These are phyloP conservation scores for Epinephelus lanceolatus DNA, from an alignment of 2,113 vertebrate species.

Conservation along the genomic window DNA sequence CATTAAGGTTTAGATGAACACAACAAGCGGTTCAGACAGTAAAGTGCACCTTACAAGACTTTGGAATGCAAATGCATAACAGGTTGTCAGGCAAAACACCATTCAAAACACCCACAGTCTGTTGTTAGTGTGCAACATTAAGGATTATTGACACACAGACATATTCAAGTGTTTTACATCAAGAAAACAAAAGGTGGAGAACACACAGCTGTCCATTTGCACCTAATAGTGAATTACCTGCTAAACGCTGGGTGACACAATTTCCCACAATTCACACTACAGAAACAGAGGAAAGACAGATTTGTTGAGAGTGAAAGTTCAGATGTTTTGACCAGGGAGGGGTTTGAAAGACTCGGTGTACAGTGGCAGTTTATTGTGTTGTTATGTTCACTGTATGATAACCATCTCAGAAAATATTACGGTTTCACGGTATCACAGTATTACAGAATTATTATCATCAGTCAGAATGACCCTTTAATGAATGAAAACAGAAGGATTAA, in stretches of 20 bases:
- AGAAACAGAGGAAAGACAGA: constrained; percentile 63
- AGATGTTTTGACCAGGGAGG: not conserved
- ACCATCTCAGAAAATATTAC: too few species aligned
- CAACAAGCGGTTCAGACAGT: constrained; percentile 39
- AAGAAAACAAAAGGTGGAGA: constrained; percentile 6
- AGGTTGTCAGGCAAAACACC: constrained; percentile 56
- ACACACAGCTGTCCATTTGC: constrained; percentile 37
- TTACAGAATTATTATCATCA: too few species aligned
- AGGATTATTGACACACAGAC: constrained; percentile 34
- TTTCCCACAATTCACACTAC: constrained; percentile 78
- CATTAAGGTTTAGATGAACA: constrained; percentile 29
- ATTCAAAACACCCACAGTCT: constrained; percentile 56
- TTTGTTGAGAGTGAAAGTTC: constrained; percentile 7
- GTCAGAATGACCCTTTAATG: too few species aligned
- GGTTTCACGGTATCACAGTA: too few species aligned
- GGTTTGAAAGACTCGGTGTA: not conserved
- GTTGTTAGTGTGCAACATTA: constrained; percentile 49
- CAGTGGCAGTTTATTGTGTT: not conserved
- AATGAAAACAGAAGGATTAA: too few species aligned
- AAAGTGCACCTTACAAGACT: constrained; percentile 30
- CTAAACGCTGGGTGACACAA: constrained; percentile 67
- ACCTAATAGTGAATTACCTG: constrained; percentile 64
- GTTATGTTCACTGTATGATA: not conserved
- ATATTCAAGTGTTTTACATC: constrained; percentile 10
- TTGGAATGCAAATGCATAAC: constrained; percentile 63